Conservation (phyloP, 2,113 vertebrate species). For the Poicephalus meyeri region DNA sequence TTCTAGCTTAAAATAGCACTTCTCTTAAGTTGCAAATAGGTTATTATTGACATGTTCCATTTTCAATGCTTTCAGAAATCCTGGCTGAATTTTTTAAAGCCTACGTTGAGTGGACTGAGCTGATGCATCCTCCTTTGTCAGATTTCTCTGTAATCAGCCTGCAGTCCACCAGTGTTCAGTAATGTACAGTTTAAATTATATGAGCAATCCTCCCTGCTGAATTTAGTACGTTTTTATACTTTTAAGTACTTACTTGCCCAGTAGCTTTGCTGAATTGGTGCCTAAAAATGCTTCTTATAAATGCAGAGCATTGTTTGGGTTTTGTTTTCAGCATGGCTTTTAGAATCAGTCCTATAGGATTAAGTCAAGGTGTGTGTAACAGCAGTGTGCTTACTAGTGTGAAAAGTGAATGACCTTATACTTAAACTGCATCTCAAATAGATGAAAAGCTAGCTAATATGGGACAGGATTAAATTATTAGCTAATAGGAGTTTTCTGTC, state of each 20-base stretch:
- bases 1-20: neutral
- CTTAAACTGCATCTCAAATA: neutral
- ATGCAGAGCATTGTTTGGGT: neutral
- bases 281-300: neutral
- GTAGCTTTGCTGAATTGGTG: neutral
- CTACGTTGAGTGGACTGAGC: neutral
- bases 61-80: neutral
- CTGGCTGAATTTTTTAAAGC: neutral
- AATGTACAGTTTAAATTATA: neutral
- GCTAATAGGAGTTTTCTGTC: neutral
- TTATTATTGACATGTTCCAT: neutral
- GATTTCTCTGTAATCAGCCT: neutral
- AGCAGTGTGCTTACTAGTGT: neutral
- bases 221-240: neutral
- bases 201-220: neutral
- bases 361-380: neutral
- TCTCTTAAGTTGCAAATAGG: neutral
- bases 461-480: neutral
- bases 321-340: neutral
- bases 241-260: neutral
- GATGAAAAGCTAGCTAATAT: neutral
- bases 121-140: neutral
- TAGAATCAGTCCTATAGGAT: neutral
- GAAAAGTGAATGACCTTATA: neutral
- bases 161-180: neutral